These are phyloP conservation scores for Pogonophryne albipinna DNA, from an alignment of 2,797 vertebrate species.

Conservation along the genomic window DNA sequence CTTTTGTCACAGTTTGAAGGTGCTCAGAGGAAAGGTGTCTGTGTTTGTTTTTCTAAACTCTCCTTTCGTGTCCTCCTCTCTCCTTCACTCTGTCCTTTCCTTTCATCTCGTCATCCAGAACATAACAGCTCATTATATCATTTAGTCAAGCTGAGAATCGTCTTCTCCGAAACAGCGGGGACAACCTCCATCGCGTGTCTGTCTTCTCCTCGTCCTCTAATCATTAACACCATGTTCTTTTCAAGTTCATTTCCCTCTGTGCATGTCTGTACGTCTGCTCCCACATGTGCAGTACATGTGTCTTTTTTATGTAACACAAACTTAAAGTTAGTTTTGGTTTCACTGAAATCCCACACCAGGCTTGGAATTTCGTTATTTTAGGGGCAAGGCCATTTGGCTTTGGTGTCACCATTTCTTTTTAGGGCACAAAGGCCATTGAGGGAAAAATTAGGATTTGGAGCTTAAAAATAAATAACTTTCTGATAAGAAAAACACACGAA, in stretches of 20 bases:
- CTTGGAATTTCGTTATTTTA: no score
- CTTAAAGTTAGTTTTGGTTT: conserved; percentile 15
- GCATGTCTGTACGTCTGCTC: not conserved
- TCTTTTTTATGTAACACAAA: conserved; percentile 8
- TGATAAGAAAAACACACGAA: no score
- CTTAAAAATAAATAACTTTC: no score
- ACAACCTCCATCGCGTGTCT: conserved; percentile 70
- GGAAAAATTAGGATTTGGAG: no score
- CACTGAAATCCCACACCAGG: not conserved
- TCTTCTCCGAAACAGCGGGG: conserved; percentile 75
- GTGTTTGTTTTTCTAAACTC: conserved; percentile 48
- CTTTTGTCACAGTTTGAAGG: conserved; percentile 76
- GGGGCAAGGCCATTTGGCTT: no score
- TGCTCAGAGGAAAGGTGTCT: conserved; percentile 37
- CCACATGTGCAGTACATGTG: no score
- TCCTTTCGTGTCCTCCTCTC: conserved; percentile 47
- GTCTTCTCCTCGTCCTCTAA: conserved; percentile 79
- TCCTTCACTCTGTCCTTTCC: conserved; percentile 69
- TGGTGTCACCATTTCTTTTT: no score
- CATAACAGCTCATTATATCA: conserved; percentile 82
- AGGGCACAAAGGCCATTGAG: no score
- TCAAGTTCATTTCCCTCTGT: conserved; percentile 11
- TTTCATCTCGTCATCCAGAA: conserved; percentile 75
- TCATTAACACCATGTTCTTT: conserved; percentile 61
- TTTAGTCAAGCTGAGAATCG: conserved; percentile 82